Base-by-base conservation (phyloP, 2,888 invertebrate species). In the Dryobotodes eremita region DNA sequence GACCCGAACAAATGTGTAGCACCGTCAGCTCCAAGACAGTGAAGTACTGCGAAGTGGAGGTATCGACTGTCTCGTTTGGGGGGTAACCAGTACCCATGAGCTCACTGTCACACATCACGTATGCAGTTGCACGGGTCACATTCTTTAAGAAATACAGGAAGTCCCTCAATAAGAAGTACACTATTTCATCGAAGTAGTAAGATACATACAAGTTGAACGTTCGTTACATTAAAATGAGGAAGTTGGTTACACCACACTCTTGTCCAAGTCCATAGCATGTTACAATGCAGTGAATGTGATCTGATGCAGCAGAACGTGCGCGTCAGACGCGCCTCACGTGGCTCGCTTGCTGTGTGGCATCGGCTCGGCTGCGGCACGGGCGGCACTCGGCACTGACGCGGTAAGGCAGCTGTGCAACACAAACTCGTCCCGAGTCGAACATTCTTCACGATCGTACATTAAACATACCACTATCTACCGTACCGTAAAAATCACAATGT, bases 401-500 rank as follows among this genome's bases (percentile, higher is more conserved):
- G 59, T 75, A 80, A 84, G 59, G 77, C 82, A 74, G 71, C 70
- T 64, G 79, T 70, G 70, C 82, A 68, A 72, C 69, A 68, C 76
- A 8, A 31, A 53, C 68, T 71, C 59, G 59, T 70, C 64, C 23
- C 71, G 71, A 75, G 48, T 74, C 53, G 2, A 68, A 71, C 42
- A 46, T 53, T 72, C 68, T n/a, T 64, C 71, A 62, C 36, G 36
- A 48, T 66, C 53, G 26, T 48, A 70, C 81, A 70, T 73, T 61
- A 66, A 66, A 77, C 66, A 77, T 82, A 81, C 83, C 64, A 75
- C 75, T 84, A 82, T 42, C 75, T 83, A 85, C 26, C 69, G 61
- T 83, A 79, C 74, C 78, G 75, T 87, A 85, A 83, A 81, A 89
- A 90, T 91, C 91, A 93, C 92, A 92, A 90, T 82, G 70, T 89